Base-by-base conservation (phyloP, 2,113 vertebrate genomes). In the Ammodytes dubius region DNA sequence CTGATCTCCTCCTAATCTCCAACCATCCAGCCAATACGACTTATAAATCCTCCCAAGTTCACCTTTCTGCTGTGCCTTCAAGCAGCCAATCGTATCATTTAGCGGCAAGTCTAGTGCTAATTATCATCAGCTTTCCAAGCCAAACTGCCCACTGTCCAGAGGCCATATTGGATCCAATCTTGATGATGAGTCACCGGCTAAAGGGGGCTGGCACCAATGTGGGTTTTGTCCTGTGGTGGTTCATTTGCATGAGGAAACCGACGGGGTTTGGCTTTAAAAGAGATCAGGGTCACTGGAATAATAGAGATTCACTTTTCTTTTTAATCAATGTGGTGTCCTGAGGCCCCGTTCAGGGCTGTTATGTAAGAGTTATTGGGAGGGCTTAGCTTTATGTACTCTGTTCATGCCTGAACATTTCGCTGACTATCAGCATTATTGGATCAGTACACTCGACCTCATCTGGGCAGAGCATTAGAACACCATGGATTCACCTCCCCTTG, bases 401-500 rank as follows among this genome's bases (percentile, higher is more conserved):
- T 69, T 76, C 52, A 42, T 70, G 74, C 84, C 27, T 84, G 67
- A 84, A 63, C 74, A 57, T 89, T 91, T 82, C 0, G 73, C 86
- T 91, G 84, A 88, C 65, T 78, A 59, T 92, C 88, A 90, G 91
- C 89, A 92, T 58, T 91, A 90, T 85, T 87, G 89, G 81, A 91
- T 77, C 81, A 53, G 68, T 6, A 82, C 56, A 70, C 64, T 86
- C 46, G 2, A 65, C 66, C 81, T 57, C 64, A 77, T 87, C 77
- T 56, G 54, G 73, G 37, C 8, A 27, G 5, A 77, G 77, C 52
- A 79, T 79, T 69, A 79, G 61, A 78, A 27, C 42, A 72, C 70
- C 11, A 49, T 54, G 12, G 37, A 58, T 71, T 74, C 61, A 61
- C 60, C 43, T 65, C 13, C 35, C 27, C 17, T 68, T 77, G n/a